Base-by-base conservation (phyloP, 2,888 invertebrate genomes). In the Neuroscelio doddi region DNA sequence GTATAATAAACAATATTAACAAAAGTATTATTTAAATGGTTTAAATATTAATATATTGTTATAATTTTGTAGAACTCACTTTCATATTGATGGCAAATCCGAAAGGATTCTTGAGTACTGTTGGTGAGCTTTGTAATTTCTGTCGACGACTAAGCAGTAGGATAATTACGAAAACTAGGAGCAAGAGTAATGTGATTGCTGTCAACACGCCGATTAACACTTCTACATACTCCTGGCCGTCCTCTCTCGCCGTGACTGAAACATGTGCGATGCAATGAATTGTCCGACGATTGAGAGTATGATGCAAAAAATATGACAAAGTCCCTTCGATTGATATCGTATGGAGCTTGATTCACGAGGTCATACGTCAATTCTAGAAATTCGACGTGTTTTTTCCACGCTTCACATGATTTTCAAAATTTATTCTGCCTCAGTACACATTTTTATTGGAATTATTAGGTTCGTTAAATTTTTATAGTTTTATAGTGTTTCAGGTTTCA, bases 51-150 rank as follows among this genome's bases (percentile, higher is more conserved):
- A n/a, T n/a, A n/a, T n/a, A n/a, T n/a, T n/a, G n/a, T n/a, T n/a
- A n/a, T n/a, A n/a, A n/a, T n/a, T n/a, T n/a, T n/a, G n/a, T n/a
- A 8, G 39, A 24, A 42, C n/a, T 27, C 46, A 89, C 90, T 86
- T 90, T 91, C 88, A 91, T 89, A 80, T 90, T 90, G 65, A 91
- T 88, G 62, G 89, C 88, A 52, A 91, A 89, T 52, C 88, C 88
- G 71, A 89, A 89, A 46, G 89, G 89, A 80, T 89, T 89, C 70
- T 88, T 86, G 34, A 89, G 80, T 45, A 89, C 85, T n/a, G 89
- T 88, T 1, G 89, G 89, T 2, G 89, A 89, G 39, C 88, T 89
- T 73, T 89, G 89, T 1, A 85, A 80, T 72, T 90, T 89, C 70
- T 89, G 88, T 46, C 89, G 83, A 63, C 88, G 86, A 77, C 88